Percentiles rank a stretch among this genome's conserved stretches.
These are phyloP conservation scores for Tetranychus piercei DNA, from an alignment of 2,888 invertebrate genomes.

Conservation along the genomic window DNA sequence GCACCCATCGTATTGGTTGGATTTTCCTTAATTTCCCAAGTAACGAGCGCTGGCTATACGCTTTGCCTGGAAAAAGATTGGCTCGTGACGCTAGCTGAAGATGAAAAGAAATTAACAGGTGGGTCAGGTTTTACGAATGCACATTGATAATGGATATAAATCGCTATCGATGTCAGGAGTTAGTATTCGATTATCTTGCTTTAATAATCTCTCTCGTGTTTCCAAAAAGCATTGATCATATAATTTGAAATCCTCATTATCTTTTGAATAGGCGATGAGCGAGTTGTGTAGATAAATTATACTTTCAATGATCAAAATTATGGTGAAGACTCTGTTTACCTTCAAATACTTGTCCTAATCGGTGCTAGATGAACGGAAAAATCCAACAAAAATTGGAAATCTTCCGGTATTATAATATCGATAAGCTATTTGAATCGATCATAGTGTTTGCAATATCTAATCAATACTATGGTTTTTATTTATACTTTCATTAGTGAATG, in stretches of 20 bases:
- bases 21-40: conserved; percentile 12
- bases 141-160: too few species aligned
- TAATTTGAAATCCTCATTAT: too few species aligned
- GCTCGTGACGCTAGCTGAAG: conserved; percentile 36
- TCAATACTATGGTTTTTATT: too few species aligned
- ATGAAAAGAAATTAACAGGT: conserved; percentile 34
- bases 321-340: too few species aligned
- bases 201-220: too few species aligned
- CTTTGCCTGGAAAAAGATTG: conserved; percentile 37
- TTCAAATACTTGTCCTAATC: background rate
- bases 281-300: too few species aligned
- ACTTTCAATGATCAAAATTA: too few species aligned
- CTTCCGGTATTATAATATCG: background rate
- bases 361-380: background rate
- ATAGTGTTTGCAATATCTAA: background rate
- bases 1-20: conserved; percentile 8
- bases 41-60: conserved; percentile 24
- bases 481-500: too few species aligned
- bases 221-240: too few species aligned
- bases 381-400: background rate
- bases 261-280: too few species aligned
- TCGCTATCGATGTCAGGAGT: too few species aligned
- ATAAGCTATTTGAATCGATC: background rate
- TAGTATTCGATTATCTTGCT: too few species aligned
- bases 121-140: background rate